Conservation (phyloP, 2,113 vertebrate genomes). For the Artemisiospiza belli region DNA sequence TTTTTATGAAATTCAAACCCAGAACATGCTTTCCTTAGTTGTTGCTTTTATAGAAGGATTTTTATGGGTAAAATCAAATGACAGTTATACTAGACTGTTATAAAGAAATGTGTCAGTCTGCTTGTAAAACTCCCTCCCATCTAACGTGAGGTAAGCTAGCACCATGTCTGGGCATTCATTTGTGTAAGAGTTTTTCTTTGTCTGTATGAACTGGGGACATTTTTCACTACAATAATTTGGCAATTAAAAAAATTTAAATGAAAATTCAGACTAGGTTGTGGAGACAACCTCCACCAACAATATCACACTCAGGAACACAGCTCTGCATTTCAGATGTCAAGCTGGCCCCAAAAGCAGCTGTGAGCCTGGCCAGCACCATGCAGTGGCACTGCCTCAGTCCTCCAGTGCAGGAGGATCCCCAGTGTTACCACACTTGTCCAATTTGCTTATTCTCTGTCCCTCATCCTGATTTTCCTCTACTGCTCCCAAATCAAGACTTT, state of each 20-base stretch:
- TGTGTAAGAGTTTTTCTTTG: conserved; percentile 1
- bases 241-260: not conserved
- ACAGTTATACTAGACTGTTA: conserved; percentile 60
- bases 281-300: not conserved
- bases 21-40: conserved; percentile 62
- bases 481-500: not conserved
- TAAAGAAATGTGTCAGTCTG: conserved; percentile 51
- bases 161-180: not conserved
- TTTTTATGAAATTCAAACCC: conserved; percentile 69
- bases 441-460: not conserved
- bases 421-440: not conserved
- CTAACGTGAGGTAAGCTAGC: not conserved
- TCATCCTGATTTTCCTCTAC: not conserved
- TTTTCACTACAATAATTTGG: not conserved
- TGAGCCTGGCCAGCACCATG: not conserved
- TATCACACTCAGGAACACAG: not conserved
- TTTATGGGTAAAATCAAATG: conserved; percentile 69
- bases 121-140: conserved; percentile 53
- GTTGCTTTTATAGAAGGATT: conserved; percentile 64
- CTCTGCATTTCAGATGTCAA: not conserved
- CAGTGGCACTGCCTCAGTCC: not conserved
- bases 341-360: not conserved
- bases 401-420: not conserved
- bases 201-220: not conserved
- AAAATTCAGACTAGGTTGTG: not conserved